Evolutionary conservation across 1,140 invertebrate genomes (phyloP), one percentile per base, ranked within the genome.

Genomic region (Diploscapter pachys): DNA sequence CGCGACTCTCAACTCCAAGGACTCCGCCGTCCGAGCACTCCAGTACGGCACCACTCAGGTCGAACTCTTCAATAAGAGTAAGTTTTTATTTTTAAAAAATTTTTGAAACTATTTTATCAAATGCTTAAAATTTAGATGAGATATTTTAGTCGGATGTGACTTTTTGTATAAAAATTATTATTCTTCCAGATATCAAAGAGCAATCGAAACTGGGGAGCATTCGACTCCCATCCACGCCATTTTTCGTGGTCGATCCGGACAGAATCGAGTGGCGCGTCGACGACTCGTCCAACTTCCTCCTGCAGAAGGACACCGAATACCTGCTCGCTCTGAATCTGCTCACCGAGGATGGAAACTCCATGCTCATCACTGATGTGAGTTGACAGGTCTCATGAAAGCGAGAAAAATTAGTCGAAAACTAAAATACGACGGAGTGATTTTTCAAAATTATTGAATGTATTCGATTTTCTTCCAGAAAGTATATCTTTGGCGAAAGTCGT

Each of bases 261-360:
- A 54, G 68, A 2, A 53, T 83, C 59, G 52, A 65, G 31, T 83
- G 80, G 62, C 49, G 81, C 54, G 84, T 88, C 2, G 31, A 31
- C 31, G 71, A 91, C 67, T 92, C 92, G 0, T 88, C 91, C 76
- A 89, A 89, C 82, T 92, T 91, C 90, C 88, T 90, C 3, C 86
- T 93, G 9, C 88, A 92, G 66, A 86, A 90, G 13, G 89, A 89
- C 2, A 88, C 90, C 63, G 81, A 87, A 9, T 92, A 93, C 85
- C 90, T 90, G 76, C 90, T 94, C 65, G 86, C 89, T 9, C 89
- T 93, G 56, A 90, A 93, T 80, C 83, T 93, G 2, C 93, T 90
- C 83, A 90, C 93, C 80, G 82, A 83, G 62, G 82, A 87, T 66
- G 89, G 90, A 88, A 89, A 88, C 80, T 86, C 85, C 74, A 86